Base-by-base conservation (phyloP, 2,888 invertebrate species). In the Quadriops clusia region DNA sequence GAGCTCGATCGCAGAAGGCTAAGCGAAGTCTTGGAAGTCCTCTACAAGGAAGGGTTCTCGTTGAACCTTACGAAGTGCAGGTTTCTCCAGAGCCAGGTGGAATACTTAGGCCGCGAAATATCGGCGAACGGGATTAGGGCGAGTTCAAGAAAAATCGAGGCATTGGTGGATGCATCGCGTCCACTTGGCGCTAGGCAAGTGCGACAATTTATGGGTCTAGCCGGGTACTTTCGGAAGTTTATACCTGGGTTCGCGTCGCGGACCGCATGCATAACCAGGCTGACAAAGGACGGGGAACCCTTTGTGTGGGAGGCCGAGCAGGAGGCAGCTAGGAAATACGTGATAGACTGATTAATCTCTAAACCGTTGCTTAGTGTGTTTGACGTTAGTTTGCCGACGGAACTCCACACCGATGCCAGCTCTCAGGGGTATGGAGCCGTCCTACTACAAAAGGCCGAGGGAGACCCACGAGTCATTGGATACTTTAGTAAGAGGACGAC, bases 191-290 rank as follows among this genome's bases (percentile, higher is more conserved):
- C 53, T 5, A 36, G 43, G 4, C 39, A 47, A 27, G 39, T 53
- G 4, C 31, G 46, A 23, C 44, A 47, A 17, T 47, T 53, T 28
- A 21, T 53, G 30, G 50, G 51, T 9, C 28, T 56, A 2, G 46
- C 53, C 1, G 38, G 39, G 0, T 55, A 45, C 30, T 53, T 53
- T 20, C 30, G 50, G 3, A 50, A 47, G 30, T 54, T 46, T 27
- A 41, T 51, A 2, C 37, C 32, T 36, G 46, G 34, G 11, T 51
- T 50, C 32, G 39, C 47, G 8, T 25, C 33, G 1, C 30, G 39
- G 4, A 42, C 44, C 2, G 13, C 27, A 7, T 43, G 44, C 8
- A 24, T 47, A 17, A 49, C 24, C n/a, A 16, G 7, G 1, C 14
- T 26, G 26, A 26, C 26, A 2, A 26, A 26, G 26, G 7, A 12